A percentile compares a stretch with the other conserved stretches of the same genome.
Conservation (phyloP, 2,113 vertebrate genomes). For the Axis porcinus region DNA sequence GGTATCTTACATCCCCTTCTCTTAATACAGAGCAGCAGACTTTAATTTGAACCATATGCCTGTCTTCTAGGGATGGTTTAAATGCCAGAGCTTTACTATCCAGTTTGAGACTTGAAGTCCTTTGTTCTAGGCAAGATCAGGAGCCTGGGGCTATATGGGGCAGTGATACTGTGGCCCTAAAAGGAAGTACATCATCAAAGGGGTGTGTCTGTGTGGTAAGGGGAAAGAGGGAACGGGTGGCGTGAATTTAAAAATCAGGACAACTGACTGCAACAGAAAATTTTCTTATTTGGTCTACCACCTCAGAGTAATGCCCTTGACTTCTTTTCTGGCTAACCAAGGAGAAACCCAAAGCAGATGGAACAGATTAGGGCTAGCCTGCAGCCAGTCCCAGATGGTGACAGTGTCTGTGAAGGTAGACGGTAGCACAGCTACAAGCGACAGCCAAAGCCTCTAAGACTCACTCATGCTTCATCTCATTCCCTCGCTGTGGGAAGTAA, state of each 20-base stretch:
- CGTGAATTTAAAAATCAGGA: constrained; percentile 28
- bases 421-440: accelerated
- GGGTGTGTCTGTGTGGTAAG: neutral
- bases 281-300: constrained; percentile 13
- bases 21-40: constrained; percentile 17
- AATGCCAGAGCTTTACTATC: constrained; percentile 33
- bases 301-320: neutral
- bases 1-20: constrained; percentile 2
- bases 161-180: neutral
- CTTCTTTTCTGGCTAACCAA: constrained; percentile 23
- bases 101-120: constrained; percentile 39
- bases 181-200: neutral
- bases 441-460: neutral
- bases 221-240: neutral
- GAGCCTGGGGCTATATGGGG: neutral
- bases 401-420: neutral
- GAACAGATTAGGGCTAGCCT: neutral
- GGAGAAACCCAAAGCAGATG: constrained; percentile 37
- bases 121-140: constrained; percentile 29
- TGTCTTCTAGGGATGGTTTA: constrained; percentile 29
- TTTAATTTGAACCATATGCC: constrained; percentile 59
- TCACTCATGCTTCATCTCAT: neutral
- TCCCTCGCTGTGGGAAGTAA: neutral
- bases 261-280: neutral
- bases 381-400: neutral